Evolutionary conservation across 2,797 vertebrate genomes (phyloP).

Genomic region (Saxicola maurus): DNA sequence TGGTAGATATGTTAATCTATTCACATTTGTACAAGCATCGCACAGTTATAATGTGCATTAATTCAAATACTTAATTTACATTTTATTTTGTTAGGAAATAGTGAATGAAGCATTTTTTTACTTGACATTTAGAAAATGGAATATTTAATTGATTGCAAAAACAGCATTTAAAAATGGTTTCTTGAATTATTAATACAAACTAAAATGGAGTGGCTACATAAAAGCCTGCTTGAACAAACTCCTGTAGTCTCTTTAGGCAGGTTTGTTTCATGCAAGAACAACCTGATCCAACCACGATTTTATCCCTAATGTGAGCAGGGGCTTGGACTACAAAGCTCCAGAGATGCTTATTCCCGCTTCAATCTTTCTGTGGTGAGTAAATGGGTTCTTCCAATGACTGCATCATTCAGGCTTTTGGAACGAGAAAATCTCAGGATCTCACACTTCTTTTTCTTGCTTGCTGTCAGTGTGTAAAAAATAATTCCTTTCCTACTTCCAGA

Average conservation of each 20-base stretch:
- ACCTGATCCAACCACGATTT: not conserved
- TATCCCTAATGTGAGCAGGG: not conserved
- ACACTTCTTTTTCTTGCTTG: not conserved
- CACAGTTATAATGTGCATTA: not conserved
- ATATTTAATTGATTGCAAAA: slow-evolving; percentile 38
- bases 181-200: slow-evolving; percentile 10
- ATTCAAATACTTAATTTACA: slow-evolving; percentile 33
- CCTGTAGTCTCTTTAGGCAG: not conserved
- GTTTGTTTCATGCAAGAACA: not conserved
- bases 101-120: slow-evolving; percentile 25
- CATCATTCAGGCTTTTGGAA: not conserved
- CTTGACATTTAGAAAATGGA: slow-evolving; percentile 18
- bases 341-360: not conserved
- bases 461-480: not conserved
- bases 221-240: not conserved
- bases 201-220: not conserved
- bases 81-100: slow-evolving; percentile 45
- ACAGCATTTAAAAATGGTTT: not conserved
- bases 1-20: slow-evolving; percentile 21
- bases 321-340: not conserved
- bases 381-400: not conserved
- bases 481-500: not conserved
- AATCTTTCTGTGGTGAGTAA: not conserved
- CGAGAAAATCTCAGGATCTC: not conserved
- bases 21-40: not conserved